Evolutionary conservation across 2,888 invertebrate genomes (phyloP), one percentile per base, ranked within the genome.

Genomic region (Agonopterix arenella): DNA sequence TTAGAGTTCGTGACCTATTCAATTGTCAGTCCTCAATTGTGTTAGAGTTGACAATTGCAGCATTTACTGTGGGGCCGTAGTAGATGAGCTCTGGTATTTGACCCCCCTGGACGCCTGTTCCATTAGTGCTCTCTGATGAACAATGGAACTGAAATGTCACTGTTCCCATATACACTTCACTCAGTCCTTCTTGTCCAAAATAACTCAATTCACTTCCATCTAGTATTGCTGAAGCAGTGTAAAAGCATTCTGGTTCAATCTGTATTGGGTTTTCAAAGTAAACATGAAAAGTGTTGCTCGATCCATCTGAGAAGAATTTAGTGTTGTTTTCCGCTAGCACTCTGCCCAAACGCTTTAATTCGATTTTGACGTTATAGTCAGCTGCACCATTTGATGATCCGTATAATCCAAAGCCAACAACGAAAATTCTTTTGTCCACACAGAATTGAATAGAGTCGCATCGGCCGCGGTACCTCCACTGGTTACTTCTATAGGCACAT

Each of bases 111-210:
- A 98, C 98, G 8, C 98, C 98, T 1, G 98, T 98, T 46, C 98
- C 98, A 70, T 98, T 98, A 50, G 98, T 98, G 85, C 97, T 97
- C 76, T 98, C 98, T 5, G 97, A 96, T 48, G 97, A 98, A 83
- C 98, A 98, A 82, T 98, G 98, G 85, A 98, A 98, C 86, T 98
- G 98, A 89, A 98, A 98, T 56, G 96, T 97, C 51, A 98, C 97
- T 71, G 95, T 95, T 4, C 97, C 97, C 77, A 96, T 95, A 50
- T 94, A 94, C 44, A 98, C 96, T 84, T 98, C 98, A 68, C 97
- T 96, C 91, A 98, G 93, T 16, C 98, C 98, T 82, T 98, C 98
- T 80, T 98, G 98, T 5, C 98, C 98, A 79, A 98, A 98, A 81
- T 98, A 98, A 84, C 97, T 97, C 60, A 98, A 85, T 78, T 98